Conservation (phyloP, 2,797 vertebrate species). For the Sebastes steindachneri region DNA sequence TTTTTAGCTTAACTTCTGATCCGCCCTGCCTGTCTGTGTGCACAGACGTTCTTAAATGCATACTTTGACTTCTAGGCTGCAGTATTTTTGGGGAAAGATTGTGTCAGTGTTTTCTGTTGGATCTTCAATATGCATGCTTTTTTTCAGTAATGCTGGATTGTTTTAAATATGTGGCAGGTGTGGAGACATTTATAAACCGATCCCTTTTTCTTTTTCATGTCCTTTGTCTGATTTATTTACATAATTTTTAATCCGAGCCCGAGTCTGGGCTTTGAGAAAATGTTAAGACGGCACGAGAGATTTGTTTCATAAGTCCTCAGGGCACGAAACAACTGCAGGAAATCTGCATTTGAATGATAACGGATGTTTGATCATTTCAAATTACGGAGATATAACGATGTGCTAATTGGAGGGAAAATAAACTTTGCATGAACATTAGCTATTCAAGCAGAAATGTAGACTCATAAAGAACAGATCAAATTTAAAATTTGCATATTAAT, state of each 20-base stretch:
- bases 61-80: slow-evolving; percentile 1
- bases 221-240: slow-evolving; percentile 11
- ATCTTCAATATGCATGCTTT: slow-evolving; percentile 40
- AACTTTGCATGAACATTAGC: slow-evolving; percentile 32
- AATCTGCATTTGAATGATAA: slow-evolving; percentile 36
- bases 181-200: slow-evolving; percentile 10
- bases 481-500: slow-evolving; percentile 34
- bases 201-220: slow-evolving; percentile 8
- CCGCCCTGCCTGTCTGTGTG: background rate
- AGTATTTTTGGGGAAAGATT: slow-evolving; percentile 32
- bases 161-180: slow-evolving; percentile 17
- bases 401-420: slow-evolving; percentile 27
- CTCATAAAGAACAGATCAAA: background rate
- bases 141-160: slow-evolving; percentile 11
- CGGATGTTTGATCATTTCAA: slow-evolving; percentile 24
- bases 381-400: slow-evolving; percentile 16
- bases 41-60: slow-evolving; percentile 3
- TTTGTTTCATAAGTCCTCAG: slow-evolving; percentile 38
- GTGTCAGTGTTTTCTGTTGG: slow-evolving; percentile 30
- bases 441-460: slow-evolving; percentile 26
- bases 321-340: slow-evolving; percentile 32
- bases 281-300: background rate
- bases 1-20: slow-evolving; percentile 13
- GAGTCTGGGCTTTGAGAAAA: background rate
- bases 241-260: background rate